Evolutionary conservation across 1,140 invertebrate species (phyloP).

Genomic region (Drosophila triauraria): DNA sequence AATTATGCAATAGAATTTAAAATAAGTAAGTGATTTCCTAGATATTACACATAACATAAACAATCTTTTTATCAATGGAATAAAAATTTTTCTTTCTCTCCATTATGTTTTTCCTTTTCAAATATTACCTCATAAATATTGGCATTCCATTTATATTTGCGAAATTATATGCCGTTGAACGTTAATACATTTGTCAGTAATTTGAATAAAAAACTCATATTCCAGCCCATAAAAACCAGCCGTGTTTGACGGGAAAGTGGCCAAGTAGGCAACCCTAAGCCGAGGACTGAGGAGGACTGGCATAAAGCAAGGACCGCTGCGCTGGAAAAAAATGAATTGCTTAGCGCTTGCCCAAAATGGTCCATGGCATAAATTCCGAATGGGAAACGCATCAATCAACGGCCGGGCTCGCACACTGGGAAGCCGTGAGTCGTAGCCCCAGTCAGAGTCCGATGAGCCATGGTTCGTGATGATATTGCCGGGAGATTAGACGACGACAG

Average conservation of each 20-base stretch:
- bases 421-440: slow-evolving; percentile 19
- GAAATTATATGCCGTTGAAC: not conserved
- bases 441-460: slow-evolving; percentile 14
- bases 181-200: not conserved
- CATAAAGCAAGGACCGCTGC: slow-evolving; percentile 30
- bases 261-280: slow-evolving; percentile 4
- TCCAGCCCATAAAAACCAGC: slow-evolving; percentile 14
- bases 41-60: not conserved
- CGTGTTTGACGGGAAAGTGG: slow-evolving; percentile 24
- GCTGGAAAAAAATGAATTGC: slow-evolving; percentile 70
- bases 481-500: slow-evolving; percentile 74
- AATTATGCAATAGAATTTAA: not conserved
- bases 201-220: slow-evolving; percentile 16
- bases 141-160: slow-evolving; percentile 3
- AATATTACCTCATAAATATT: not conserved
- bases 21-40: not conserved
- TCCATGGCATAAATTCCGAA: slow-evolving; percentile 83
- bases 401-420: slow-evolving; percentile 41
- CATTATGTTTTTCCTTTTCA: not conserved
- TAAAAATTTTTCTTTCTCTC: not conserved
- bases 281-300: not conserved
- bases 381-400: slow-evolving; percentile 83
- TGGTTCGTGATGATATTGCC: slow-evolving; percentile 77
- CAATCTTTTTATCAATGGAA: not conserved
- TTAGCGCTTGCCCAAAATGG: slow-evolving; percentile 77